Conservation (phyloP, 2,113 vertebrate genomes). For the Chlamydotis undulata region DNA sequence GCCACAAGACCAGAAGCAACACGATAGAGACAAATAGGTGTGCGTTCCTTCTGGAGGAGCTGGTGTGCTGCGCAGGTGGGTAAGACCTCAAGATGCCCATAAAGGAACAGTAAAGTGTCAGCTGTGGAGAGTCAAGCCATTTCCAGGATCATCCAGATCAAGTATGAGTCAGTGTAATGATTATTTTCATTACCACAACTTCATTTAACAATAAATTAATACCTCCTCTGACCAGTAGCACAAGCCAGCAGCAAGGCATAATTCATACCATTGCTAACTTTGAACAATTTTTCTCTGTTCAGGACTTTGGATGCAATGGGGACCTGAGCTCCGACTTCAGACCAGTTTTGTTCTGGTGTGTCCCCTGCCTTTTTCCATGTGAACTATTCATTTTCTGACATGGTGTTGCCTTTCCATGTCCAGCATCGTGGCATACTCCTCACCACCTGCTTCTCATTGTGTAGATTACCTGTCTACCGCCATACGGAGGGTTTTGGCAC, state of each 20-base stretch:
- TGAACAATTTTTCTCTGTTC: not conserved
- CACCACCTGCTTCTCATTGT: not conserved
- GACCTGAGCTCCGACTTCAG: not conserved
- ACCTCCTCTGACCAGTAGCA: not conserved
- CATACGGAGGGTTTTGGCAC: not conserved
- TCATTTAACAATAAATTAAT: not conserved
- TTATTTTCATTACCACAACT: not conserved
- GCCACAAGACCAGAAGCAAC: not conserved
- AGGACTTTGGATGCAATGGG: fast-evolving
- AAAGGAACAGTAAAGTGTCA: fast-evolving
- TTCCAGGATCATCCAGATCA: not conserved
- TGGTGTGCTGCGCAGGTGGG: not conserved
- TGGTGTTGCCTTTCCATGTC: not conserved
- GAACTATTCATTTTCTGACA: not conserved
- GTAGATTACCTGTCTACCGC: not conserved
- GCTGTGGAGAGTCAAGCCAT: not conserved
- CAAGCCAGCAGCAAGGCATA: not conserved
- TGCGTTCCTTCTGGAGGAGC: not conserved
- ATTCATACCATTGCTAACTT: not conserved
- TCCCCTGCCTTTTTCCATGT: not conserved
- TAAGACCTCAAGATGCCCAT: not conserved
- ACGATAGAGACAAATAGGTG: fast-evolving
- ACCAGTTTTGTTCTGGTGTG: not conserved
- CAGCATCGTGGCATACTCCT: fast-evolving
- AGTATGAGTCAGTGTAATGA: not conserved